These are phyloP conservation scores for Acrobasis consociella DNA, from an alignment of 2,888 invertebrate genomes.

Conservation along the genomic window DNA sequence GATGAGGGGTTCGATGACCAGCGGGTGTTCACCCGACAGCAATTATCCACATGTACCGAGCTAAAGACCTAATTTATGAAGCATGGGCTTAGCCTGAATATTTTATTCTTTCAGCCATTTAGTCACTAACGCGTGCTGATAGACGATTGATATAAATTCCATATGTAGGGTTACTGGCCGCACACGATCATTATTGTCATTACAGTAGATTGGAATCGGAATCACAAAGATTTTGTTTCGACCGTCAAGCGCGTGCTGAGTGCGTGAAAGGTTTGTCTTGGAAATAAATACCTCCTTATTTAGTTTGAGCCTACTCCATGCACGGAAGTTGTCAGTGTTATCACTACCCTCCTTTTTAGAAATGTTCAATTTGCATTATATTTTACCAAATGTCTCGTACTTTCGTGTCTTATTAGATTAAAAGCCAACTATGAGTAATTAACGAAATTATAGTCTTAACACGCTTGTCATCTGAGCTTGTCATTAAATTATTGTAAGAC, in stretches of 20 bases:
- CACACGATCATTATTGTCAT: not conserved
- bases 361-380: not conserved
- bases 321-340: not conserved
- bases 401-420: not conserved
- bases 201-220: not conserved
- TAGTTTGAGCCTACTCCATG: too few relatives aligned
- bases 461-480: not conserved
- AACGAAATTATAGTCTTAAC: not conserved
- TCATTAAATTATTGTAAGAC: conserved; percentile 3
- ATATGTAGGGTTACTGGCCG: not conserved
- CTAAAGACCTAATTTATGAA: conserved; percentile 15
- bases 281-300: too few relatives aligned
- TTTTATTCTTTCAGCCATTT: conserved; percentile 5
- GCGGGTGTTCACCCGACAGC: conserved; percentile 43
- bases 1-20: conserved; percentile 44
- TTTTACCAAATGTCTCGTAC: not conserved
- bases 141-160: not conserved
- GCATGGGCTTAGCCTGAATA: conserved; percentile 3
- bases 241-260: not conserved
- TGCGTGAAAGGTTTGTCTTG: not conserved
- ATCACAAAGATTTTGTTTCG: not conserved
- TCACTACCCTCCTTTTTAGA: not conserved
- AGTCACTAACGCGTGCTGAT: not conserved
- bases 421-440: not conserved
- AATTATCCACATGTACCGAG: conserved; percentile 24